These are phyloP conservation scores for Tetragonula carbonaria DNA, from an alignment of 2,888 invertebrate genomes.

Conservation along the genomic window DNA sequence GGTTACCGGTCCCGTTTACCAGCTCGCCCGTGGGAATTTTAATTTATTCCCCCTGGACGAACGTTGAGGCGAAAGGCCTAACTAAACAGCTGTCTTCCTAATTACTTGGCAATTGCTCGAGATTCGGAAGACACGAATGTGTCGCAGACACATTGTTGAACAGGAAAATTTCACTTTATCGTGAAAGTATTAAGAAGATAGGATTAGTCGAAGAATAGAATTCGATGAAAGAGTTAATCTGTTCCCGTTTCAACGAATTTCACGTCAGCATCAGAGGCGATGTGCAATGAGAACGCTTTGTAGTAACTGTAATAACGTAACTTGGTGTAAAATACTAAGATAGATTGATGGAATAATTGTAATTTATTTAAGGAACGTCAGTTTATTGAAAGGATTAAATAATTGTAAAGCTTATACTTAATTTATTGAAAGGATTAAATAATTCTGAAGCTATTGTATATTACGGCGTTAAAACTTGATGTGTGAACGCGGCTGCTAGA, in stretches of 20 bases:
- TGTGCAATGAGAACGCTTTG: background rate
- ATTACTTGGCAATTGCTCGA: background rate
- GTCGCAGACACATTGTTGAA: no score
- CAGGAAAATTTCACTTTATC: no score
- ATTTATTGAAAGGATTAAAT: background rate
- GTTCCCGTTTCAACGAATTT: background rate
- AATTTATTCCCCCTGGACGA: conserved; percentile 43
- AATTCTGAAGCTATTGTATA: background rate
- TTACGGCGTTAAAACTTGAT: background rate
- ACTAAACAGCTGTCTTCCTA: conserved; percentile 22
- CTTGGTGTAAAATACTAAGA: background rate
- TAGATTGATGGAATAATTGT: background rate
- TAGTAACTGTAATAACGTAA: background rate
- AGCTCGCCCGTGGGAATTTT: conserved; percentile 42
- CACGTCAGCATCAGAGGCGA: background rate
- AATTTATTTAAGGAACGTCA: conserved; percentile 6
- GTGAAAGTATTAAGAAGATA: background rate
- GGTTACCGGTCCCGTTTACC: background rate
- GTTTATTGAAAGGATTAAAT: background rate
- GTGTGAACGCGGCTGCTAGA: background rate
- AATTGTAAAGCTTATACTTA: background rate
- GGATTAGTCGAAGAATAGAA: background rate
- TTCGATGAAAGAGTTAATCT: background rate
- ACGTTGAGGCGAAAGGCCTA: background rate
- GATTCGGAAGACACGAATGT: background rate